Percentiles rank a stretch among this genome's conserved stretches.
Conservation (phyloP, 2,797 vertebrate species). For the Falco naumanni region DNA sequence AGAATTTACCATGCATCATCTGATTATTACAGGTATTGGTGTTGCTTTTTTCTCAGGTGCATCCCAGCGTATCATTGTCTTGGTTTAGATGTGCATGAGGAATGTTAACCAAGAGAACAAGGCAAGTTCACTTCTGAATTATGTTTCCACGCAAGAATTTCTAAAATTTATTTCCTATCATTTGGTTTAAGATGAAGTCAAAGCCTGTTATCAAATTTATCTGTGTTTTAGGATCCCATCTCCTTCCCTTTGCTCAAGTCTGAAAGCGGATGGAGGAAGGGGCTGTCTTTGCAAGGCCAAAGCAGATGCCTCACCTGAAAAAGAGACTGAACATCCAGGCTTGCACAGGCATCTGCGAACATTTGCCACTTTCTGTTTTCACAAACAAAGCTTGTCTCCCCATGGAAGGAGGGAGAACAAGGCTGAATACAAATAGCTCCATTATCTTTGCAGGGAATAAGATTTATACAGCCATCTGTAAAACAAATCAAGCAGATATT, state of each 20-base stretch:
- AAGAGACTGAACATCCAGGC: conserved; percentile 68
- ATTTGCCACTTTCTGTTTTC: conserved; percentile 69
- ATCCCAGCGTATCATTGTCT: background rate
- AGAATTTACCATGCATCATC: background rate
- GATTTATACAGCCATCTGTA: conserved; percentile 53
- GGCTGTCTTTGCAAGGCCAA: background rate
- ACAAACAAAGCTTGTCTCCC: conserved; percentile 69
- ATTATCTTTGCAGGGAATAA: background rate
- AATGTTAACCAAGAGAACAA: background rate
- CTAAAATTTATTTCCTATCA: background rate
- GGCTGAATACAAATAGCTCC: conserved; percentile 52
- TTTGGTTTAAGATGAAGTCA: background rate
- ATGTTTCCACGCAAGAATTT: background rate
- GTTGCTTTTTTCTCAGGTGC: background rate
- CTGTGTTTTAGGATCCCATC: background rate
- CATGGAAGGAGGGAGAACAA: conserved; percentile 60
- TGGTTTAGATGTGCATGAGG: background rate
- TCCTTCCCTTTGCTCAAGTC: background rate
- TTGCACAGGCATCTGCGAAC: conserved; percentile 71
- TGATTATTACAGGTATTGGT: background rate
- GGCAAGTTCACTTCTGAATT: background rate
- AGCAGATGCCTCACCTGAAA: conserved; percentile 63
- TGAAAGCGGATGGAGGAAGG: background rate
- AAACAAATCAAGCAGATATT: background rate
- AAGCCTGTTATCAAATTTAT: background rate